Percentiles rank a stretch among this genome's conserved stretches.
Evolutionary conservation across 2,113 vertebrate species (phyloP).

Genomic region (Dunckerocampus dactyliophorus): DNA sequence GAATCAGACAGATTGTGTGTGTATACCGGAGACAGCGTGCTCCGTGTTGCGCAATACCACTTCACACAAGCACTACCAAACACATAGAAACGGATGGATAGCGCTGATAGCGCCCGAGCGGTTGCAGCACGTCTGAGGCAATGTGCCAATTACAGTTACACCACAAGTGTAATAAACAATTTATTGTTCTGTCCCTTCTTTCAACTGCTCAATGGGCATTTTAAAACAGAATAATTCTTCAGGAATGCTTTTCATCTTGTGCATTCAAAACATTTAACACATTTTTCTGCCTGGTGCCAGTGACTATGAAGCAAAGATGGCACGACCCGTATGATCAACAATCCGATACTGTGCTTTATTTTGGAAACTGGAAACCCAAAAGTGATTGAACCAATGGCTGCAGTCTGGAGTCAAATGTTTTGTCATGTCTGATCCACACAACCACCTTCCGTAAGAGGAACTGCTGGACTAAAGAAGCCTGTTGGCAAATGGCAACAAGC

Average conservation of each 20-base stretch:
- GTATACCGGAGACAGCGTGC: background rate
- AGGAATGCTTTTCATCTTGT: background rate
- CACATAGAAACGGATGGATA: background rate
- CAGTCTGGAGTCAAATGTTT: too few relatives aligned
- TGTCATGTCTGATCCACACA: background rate
- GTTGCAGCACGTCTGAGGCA: background rate
- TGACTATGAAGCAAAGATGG: background rate
- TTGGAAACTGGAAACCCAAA: too few relatives aligned
- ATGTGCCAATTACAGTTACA: background rate
- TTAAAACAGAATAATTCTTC: background rate
- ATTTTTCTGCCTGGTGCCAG: background rate
- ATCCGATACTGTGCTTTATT: too few relatives aligned
- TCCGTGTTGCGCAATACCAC: background rate
- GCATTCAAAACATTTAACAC: background rate
- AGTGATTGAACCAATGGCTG: too few relatives aligned
- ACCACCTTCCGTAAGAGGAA: conserved; percentile 1
- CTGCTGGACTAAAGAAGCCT: background rate
- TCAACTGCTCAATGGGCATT: background rate
- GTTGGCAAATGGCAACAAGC: background rate
- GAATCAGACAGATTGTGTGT: background rate
- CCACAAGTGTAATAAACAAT: background rate
- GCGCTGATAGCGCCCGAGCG: background rate
- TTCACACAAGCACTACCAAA: background rate
- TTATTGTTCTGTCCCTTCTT: too few relatives aligned
- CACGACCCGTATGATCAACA: too few relatives aligned